phyloP scores from a whole-genome alignment of 2,797 vertebrate species.

The Xiphorhynchus erythropygius region DNA sequence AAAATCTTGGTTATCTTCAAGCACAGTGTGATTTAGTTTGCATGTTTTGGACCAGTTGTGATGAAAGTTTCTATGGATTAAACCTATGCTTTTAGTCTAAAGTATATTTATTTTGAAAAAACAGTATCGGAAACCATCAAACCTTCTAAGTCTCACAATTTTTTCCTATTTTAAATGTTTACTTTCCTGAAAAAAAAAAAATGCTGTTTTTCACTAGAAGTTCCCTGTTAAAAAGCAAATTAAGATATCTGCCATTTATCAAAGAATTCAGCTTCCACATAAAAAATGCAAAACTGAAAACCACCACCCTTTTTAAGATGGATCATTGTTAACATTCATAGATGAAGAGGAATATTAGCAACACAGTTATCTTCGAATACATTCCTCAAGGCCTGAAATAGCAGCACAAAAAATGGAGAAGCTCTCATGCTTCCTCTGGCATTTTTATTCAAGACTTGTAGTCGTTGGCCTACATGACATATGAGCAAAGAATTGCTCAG shows the following conservation, averaged over 20 bases:
- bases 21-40: constrained; percentile 35
- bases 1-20: constrained; percentile 65
- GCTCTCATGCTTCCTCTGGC: neutral
- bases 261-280: neutral
- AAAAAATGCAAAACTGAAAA: constrained; percentile 1
- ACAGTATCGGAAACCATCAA: neutral
- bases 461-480: neutral
- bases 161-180: constrained; percentile 4
- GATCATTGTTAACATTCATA: neutral
- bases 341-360: neutral
- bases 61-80: constrained; percentile 51
- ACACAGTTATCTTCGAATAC: neutral
- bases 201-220: neutral
- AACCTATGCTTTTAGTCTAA: constrained; percentile 1
- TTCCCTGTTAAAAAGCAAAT: constrained; percentile 17
- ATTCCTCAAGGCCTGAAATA: neutral
- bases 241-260: constrained; percentile 7
- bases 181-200: constrained; percentile 25
- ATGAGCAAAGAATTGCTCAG: neutral
- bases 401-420: neutral
- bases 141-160: neutral
- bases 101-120: constrained; percentile 46
- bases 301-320: neutral
- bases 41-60: constrained; percentile 7
- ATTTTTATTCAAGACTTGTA: neutral